These are phyloP conservation scores for Eristalis pertinax DNA, from an alignment of 2,888 invertebrate genomes.

Conservation along the genomic window DNA sequence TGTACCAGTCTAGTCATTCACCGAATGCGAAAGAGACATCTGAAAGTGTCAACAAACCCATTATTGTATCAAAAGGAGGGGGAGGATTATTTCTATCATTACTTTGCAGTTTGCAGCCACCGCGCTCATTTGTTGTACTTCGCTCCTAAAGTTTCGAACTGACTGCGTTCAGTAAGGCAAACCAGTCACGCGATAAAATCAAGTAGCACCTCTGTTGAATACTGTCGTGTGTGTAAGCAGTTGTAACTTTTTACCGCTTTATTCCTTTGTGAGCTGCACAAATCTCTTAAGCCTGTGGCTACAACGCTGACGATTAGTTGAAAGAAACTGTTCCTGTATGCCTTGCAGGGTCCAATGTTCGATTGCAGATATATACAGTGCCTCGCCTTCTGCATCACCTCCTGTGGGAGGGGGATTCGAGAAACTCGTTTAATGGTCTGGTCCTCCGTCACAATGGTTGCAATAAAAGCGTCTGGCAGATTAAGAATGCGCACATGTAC, in stretches of 20 bases:
- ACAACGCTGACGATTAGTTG: background rate
- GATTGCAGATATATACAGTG: constrained; percentile 3
- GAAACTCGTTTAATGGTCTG: constrained; percentile 50
- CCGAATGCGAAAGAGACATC: background rate
- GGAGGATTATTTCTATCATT: background rate
- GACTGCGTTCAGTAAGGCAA: constrained; percentile 10
- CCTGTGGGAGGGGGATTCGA: constrained; percentile 21
- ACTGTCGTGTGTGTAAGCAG: background rate
- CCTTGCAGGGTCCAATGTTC: constrained; percentile 22
- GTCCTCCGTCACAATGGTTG: constrained; percentile 30
- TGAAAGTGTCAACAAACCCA: constrained; percentile 31
- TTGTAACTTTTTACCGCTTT: constrained; percentile 25
- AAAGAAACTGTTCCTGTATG: background rate
- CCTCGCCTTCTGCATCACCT: constrained; percentile 24
- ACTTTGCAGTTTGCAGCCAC: background rate
- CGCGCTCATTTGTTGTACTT: background rate
- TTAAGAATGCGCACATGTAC: constrained; percentile 52
- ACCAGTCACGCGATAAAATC: constrained; percentile 25
- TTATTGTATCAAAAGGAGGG: background rate
- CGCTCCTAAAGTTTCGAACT: background rate
- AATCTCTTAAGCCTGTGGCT: constrained; percentile 11
- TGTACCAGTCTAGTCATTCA: background rate
- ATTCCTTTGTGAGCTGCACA: constrained; percentile 24
- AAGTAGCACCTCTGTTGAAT: background rate
- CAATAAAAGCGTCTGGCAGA: constrained; percentile 59